Evolutionary conservation across 2,113 vertebrate genomes (phyloP).

Genomic region (Pristiophorus japonicus): DNA sequence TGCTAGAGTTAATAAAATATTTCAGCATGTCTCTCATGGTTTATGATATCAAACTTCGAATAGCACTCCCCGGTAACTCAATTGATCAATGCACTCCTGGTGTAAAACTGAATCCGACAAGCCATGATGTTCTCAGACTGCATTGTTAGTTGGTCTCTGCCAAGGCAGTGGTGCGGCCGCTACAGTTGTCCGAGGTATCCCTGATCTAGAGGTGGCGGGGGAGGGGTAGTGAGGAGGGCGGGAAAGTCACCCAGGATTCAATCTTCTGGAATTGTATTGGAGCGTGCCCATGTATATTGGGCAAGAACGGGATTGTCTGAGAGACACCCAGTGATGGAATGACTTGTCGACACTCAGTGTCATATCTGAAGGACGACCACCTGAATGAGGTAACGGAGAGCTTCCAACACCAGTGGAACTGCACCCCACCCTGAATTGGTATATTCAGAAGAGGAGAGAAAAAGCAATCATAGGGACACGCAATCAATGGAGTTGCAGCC

Average conservation of each 20-base stretch:
- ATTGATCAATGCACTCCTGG: background rate
- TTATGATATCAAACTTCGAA: background rate
- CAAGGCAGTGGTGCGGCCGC: background rate
- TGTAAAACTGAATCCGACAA: background rate
- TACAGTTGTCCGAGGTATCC: background rate
- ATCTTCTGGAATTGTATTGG: background rate
- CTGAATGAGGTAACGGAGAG: background rate
- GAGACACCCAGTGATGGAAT: background rate
- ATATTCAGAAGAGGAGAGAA: background rate
- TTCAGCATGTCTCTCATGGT: background rate
- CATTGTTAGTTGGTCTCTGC: background rate
- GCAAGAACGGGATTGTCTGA: background rate
- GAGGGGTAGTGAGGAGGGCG: background rate
- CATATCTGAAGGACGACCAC: background rate
- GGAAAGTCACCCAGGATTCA: background rate
- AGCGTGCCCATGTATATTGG: background rate
- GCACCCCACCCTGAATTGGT: no score
- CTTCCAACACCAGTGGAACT: background rate
- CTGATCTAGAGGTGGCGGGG: background rate
- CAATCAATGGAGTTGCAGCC: background rate
- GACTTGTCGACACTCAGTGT: background rate
- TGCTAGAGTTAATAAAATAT: background rate
- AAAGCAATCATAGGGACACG: background rate
- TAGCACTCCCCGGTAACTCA: background rate
- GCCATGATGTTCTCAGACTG: no score